These are phyloP conservation scores for Melitaea athalia DNA, from an alignment of 2,888 invertebrate genomes.

Conservation along the genomic window DNA sequence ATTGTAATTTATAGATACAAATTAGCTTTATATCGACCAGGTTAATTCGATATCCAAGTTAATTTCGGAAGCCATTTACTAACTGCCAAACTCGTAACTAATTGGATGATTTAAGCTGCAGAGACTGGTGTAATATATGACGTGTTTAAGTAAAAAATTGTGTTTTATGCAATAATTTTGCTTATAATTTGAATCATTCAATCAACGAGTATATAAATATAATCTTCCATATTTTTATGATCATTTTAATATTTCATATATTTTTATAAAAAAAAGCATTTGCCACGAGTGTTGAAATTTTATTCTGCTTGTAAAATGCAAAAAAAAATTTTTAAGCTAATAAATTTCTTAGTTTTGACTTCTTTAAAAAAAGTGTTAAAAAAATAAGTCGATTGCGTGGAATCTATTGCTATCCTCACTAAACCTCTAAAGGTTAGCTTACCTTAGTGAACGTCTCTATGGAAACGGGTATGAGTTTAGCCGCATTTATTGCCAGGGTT, in stretches of 20 bases:
- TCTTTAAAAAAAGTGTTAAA: background rate
- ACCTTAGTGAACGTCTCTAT: constrained; percentile 62
- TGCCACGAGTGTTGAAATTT: too few species aligned
- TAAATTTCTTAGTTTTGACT: too few species aligned
- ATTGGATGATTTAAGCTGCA: constrained; percentile 14
- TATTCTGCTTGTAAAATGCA: too few species aligned
- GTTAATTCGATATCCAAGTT: constrained; percentile 20
- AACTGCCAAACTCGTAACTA: constrained; percentile 19
- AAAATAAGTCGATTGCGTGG: background rate
- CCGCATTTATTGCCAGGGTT: constrained; percentile 53
- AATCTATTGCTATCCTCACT: background rate
- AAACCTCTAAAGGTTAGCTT: constrained; percentile 21
- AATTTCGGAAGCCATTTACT: constrained; percentile 17
- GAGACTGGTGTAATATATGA: background rate
- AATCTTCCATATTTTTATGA: too few species aligned
- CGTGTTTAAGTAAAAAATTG: background rate
- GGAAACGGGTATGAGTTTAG: constrained; percentile 53
- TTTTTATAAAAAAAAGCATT: too few species aligned
- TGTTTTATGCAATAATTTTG: too few species aligned
- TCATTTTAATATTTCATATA: too few species aligned
- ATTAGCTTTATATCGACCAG: constrained; percentile 13
- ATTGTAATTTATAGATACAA: constrained; percentile 5
- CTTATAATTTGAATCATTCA: too few species aligned
- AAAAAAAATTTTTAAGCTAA: too few species aligned
- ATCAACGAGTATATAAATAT: too few species aligned